Evolutionary conservation across 2,797 vertebrate species (phyloP), one percentile per base, ranked within the genome.

Genomic region (Pelochelys cantorii): DNA sequence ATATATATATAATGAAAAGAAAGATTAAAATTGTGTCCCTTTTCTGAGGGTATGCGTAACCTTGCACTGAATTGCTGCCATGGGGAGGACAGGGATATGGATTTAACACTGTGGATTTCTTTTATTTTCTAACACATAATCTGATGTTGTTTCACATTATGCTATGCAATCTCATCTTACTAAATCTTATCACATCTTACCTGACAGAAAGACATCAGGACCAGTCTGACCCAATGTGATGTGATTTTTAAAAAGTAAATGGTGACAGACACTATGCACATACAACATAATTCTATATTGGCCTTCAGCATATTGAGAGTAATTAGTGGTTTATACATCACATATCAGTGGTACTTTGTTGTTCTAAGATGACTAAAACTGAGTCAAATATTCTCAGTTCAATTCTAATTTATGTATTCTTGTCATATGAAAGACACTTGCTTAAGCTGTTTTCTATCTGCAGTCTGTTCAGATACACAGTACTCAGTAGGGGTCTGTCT

Each of bases 401-500:
- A 93, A 93, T 96, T 93, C 96, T 97, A 97, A 97, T 97, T 91
- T 97, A 97, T 97, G 95, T 95, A 90, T 96, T 95, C 92, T 95
- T 97, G 96, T 96, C 96, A 90, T 98, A 94, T 78, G 96, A 98
- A 97, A 98, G 95, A 96, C 94, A 94, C 96, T 97, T 95, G 97
- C 96, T 97, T 98, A 97, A 97, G 97, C 96, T 92, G 95, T 96
- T 95, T 97, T 97, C 96, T 97, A 95, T 98, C 97, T 97, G 98
- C 96, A 98, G 97, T 97, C 98, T 97, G 96, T 97, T 98, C 98
- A 98, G 97, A 98, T 95, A 97, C 97, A 97, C 96, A 97, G 96
- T 93, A 93, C 98, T 96, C 98, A 96, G 97, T 97, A 94, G 98
- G 98, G 95, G 94, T 95, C 97, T 97, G 91, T 96, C 97, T 98